Base-by-base conservation (phyloP, 2,797 vertebrate genomes). In the Muraenolepis orangiensis region DNA sequence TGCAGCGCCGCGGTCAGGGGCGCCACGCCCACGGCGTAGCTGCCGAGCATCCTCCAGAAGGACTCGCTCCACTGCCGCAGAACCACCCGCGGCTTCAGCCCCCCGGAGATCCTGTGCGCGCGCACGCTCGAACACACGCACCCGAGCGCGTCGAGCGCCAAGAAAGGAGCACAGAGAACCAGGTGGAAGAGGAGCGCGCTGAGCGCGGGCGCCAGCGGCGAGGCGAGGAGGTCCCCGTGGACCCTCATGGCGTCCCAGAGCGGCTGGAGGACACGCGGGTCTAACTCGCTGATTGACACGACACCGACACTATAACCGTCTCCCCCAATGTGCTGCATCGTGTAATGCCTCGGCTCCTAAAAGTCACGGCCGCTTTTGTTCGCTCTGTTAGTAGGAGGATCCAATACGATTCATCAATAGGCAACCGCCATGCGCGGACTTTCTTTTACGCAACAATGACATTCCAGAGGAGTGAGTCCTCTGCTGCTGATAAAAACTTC, bases 141-240 rank as follows among this genome's bases (percentile, higher is more conserved):
- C 2, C 76, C 86, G 69, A 93, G 75, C 12, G 71, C 30, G 73
- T 94, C 94, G 67, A 94, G 81, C 6, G 30, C 51, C 6, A 94
- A 42, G 87, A 93, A 94, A 0, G 91, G 91, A 3, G 80, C 57
- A 76, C 91, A 91, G 11, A 93, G 23, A 0, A 88, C 6, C 0
- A 94, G 23, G 73, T 95, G 93, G 5, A 74, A 75, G 3, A 88
- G 7, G 74, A 94, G 84, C 11, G 87, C 93, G 73, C 72, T 78
- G 42, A 30, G 70, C 23, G 89, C 89, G 0, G 88, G 82, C 73
- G 91, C 82, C 76, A 82, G 74, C 0, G 82, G 87, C 0, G 91
- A 93, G 10, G 38, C 14, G 14, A 91, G 76, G n/a, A 88, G 7
- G 1, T 77, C 72, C 31, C 77, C 30, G 23, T 76, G 84, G 0